These are phyloP conservation scores for Heteronetta atricapilla DNA, from an alignment of 2,113 vertebrate genomes.

Conservation along the genomic window DNA sequence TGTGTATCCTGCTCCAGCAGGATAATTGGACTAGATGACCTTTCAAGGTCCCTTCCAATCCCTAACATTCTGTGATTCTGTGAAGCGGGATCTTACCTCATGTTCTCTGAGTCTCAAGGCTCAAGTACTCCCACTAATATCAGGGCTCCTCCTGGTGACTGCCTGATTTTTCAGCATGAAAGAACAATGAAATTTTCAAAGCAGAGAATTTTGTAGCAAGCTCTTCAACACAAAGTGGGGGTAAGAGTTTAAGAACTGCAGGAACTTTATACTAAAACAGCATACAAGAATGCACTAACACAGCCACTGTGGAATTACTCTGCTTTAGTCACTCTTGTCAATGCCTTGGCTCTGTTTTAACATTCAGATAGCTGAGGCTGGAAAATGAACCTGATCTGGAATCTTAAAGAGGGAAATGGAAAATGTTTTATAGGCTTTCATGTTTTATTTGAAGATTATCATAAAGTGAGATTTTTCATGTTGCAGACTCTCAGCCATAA, in stretches of 20 bases:
- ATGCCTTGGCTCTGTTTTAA: background rate
- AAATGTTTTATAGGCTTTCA: constrained; percentile 61
- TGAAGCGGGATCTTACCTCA: background rate
- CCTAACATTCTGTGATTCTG: too few species aligned
- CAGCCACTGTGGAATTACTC: background rate
- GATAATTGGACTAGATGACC: too few species aligned
- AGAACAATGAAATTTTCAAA: background rate
- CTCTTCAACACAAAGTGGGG: background rate
- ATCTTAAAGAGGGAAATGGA: constrained; percentile 43
- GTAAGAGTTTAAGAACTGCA: background rate
- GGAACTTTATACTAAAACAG: background rate
- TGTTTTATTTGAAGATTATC: constrained; percentile 66
- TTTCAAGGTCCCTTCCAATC: too few species aligned
- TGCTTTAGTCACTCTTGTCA: background rate
- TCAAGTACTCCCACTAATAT: rapidly evolving
- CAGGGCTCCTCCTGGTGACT: background rate
- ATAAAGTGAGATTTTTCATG: constrained; percentile 58
- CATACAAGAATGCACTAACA: background rate
- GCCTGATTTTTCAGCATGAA: background rate
- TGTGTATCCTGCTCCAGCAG: too few species aligned
- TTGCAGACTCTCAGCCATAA: constrained; percentile 30
- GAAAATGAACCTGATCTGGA: constrained; percentile 8
- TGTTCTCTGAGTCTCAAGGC: background rate
- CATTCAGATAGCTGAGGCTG: background rate
- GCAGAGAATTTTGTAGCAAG: background rate